Conservation (phyloP, 2,888 invertebrate species). For the Sarcophaga rosellei region DNA sequence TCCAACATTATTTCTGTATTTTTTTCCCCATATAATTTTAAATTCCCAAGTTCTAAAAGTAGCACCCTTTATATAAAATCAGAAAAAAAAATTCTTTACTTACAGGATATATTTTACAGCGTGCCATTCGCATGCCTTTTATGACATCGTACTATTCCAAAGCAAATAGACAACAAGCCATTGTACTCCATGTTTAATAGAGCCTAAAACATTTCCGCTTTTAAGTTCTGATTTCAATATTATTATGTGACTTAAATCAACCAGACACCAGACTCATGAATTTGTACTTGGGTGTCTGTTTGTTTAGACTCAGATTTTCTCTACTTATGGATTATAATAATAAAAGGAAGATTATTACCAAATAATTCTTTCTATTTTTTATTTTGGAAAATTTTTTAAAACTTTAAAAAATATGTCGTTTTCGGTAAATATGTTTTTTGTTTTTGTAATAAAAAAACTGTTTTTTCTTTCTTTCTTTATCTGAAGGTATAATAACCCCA, state of each 20-base stretch:
- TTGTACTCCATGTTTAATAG: slow-evolving; percentile 66
- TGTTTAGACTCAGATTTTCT: too few species aligned
- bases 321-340: neutral
- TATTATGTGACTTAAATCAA: too few species aligned
- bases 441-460: neutral
- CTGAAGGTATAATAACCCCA: slow-evolving; percentile 43
- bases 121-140: too few species aligned
- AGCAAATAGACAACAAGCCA: slow-evolving; percentile 39
- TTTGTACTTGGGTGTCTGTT: too few species aligned
- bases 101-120: too few species aligned
- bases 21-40: too few species aligned
- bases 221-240: too few species aligned
- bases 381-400: neutral
- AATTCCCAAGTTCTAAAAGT: too few species aligned
- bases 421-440: slow-evolving; percentile 5
- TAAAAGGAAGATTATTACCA: slow-evolving; percentile 15
- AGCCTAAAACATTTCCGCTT: slow-evolving; percentile 55
- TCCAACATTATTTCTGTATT: too few species aligned
- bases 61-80: too few species aligned
- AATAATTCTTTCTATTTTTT: neutral
- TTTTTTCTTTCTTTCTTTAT: slow-evolving; percentile 15
- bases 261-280: too few species aligned
- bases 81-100: too few species aligned
- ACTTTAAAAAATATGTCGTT: neutral
- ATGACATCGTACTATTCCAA: slow-evolving; percentile 13